Evolutionary conservation across 2,113 vertebrate species (phyloP).

Genomic region (Atractosteus spatula): DNA sequence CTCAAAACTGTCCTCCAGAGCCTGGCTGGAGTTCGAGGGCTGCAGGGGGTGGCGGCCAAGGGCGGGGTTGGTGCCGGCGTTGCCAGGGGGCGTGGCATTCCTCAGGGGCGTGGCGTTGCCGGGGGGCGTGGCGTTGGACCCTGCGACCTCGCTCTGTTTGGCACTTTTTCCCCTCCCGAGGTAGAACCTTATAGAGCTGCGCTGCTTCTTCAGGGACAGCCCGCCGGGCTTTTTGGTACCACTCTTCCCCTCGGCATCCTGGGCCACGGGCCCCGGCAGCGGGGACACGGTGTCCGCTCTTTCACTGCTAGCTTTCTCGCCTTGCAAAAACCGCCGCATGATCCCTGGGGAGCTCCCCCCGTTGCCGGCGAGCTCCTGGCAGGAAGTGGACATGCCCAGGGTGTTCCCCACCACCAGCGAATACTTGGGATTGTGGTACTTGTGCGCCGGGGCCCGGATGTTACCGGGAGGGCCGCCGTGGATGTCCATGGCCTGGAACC

Average conservation of each 20-base stretch:
- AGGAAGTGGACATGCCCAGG: conserved; percentile 14
- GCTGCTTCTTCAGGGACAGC: conserved; percentile 38
- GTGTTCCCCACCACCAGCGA: conserved; percentile 61
- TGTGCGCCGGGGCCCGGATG: conserved; percentile 78
- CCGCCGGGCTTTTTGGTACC: not conserved
- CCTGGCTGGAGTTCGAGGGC: conserved; percentile 3
- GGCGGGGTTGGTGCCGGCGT: no score
- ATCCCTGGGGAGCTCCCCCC: conserved; percentile 26
- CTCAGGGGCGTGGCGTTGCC: not conserved
- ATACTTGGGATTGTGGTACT: conserved; percentile 92
- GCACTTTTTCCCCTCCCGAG: conserved; percentile 41
- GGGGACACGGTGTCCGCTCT: conserved; percentile 26
- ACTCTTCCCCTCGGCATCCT: conserved; percentile 22
- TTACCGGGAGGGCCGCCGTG: conserved; percentile 39
- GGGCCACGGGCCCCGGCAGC: not conserved
- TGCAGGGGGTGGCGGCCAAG: no score
- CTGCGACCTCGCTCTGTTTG: conserved; percentile 24
- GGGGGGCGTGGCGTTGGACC: conserved; percentile 5
- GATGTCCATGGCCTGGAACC: conserved; percentile 59
- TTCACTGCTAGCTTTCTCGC: conserved; percentile 26
- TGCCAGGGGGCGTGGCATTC: not conserved
- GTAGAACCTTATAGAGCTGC: conserved; percentile 59
- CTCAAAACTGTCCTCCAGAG: conserved; percentile 51
- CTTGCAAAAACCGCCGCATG: conserved; percentile 20
- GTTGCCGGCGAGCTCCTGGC: conserved; percentile 15